Percentiles rank a stretch among this genome's conserved stretches.
Conservation (phyloP, 1,140 invertebrate species). For the Tetramorium alpestre region DNA sequence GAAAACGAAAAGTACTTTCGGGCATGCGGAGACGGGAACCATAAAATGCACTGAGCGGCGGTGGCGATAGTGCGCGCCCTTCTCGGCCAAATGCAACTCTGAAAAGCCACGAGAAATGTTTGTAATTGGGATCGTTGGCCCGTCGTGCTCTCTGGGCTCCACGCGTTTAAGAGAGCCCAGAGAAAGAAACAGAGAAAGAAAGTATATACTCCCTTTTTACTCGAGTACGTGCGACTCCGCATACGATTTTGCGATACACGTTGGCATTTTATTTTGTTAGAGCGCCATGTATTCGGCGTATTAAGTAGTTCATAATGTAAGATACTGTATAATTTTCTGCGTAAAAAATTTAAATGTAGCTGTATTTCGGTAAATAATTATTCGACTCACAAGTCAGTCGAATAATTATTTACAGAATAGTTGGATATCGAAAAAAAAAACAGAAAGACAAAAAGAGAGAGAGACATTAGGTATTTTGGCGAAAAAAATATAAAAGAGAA, state of each 20-base stretch:
- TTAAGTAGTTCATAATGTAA: not conserved
- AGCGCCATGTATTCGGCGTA: not conserved
- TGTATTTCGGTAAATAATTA: not conserved
- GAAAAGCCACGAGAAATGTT: constrained; percentile 81
- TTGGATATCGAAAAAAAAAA: not conserved
- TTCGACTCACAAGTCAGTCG: not conserved
- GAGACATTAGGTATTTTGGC: not conserved
- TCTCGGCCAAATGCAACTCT: constrained; percentile 75
- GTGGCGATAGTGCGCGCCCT: constrained; percentile 55
- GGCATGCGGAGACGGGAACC: constrained; percentile 68
- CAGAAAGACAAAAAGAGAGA: not conserved
- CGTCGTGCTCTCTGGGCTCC: constrained; percentile 62
- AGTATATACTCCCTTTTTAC: constrained; percentile 60
- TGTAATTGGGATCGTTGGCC: constrained; percentile 83
- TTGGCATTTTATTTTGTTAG: constrained; percentile 31
- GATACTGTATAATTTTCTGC: not conserved
- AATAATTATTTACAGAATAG: no score
- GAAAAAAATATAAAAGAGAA: not conserved
- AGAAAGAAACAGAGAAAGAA: constrained; percentile 39
- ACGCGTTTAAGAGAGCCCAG: constrained; percentile 51
- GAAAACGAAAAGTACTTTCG: constrained; percentile 79
- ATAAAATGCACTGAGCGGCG: constrained; percentile 67
- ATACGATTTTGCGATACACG: constrained; percentile 38
- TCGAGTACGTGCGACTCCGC: constrained; percentile 48
- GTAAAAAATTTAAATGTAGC: not conserved